These are phyloP conservation scores for Ophion ellenae DNA, from an alignment of 2,888 invertebrate genomes.

Conservation along the genomic window DNA sequence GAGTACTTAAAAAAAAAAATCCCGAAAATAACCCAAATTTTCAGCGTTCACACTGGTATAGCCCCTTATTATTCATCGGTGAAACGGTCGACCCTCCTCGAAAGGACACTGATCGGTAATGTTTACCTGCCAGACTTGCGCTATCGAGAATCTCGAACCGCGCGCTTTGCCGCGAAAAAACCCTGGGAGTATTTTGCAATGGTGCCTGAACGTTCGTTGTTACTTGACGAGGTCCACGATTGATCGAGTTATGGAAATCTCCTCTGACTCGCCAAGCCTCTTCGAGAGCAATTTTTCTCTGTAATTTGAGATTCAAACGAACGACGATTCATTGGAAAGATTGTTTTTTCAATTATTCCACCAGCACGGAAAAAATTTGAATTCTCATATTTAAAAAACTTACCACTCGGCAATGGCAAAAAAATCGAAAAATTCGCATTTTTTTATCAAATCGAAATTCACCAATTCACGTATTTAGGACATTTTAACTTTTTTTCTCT, in stretches of 20 bases:
- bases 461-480: no score
- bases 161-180: conserved; percentile 90
- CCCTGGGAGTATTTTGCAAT: conserved; percentile 87
- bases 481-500: neutral
- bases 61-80: no score
- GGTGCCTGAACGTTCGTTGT: conserved; percentile 58
- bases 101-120: conserved; percentile 21
- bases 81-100: conserved; percentile 1
- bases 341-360: neutral
- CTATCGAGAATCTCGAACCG: conserved; percentile 91
- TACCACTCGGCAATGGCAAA: no score
- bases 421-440: no score
- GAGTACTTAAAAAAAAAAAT: no score
- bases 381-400: no score
- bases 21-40: no score
- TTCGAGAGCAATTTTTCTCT: conserved; percentile 88
- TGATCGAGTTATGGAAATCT: conserved; percentile 79
- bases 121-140: conserved; percentile 84
- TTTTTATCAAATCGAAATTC: no score
- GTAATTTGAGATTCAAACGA: conserved; percentile 66
- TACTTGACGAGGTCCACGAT: conserved; percentile 71
- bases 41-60: no score
- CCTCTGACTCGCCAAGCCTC: conserved; percentile 87
- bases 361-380: no score
- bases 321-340: neutral